A percentile compares a stretch with the other conserved stretches of the same genome.
Evolutionary conservation across 2,113 vertebrate species (phyloP).

Genomic region (Lipophrys pholis): DNA sequence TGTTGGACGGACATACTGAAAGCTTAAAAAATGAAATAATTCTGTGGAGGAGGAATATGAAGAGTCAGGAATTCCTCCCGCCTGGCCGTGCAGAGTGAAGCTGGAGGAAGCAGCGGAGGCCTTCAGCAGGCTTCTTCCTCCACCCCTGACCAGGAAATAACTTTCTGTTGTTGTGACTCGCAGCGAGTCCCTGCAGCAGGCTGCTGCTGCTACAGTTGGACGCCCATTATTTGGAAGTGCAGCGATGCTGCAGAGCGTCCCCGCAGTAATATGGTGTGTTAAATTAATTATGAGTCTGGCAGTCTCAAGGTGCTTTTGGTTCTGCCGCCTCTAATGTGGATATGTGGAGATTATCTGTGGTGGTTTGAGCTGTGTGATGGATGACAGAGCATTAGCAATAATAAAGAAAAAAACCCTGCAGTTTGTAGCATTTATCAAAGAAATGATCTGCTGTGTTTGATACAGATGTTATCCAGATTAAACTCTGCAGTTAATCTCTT

Average conservation of each 20-base stretch:
- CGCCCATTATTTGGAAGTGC: not conserved
- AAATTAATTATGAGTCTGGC: conserved; percentile 55
- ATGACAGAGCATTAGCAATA: not conserved
- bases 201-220: conserved; percentile 16
- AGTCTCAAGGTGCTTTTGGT: conserved; percentile 24
- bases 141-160: conserved; percentile 45
- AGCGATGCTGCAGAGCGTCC: conserved; percentile 24
- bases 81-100: conserved; percentile 22
- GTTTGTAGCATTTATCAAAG: conserved; percentile 1
- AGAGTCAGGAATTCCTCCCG: not conserved
- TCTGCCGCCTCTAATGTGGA: conserved; percentile 41
- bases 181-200: not conserved
- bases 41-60: too few species aligned
- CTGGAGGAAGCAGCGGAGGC: conserved; percentile 36
- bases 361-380: conserved; percentile 40
- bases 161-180: not conserved
- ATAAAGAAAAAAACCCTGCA: conserved; percentile 14
- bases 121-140: conserved; percentile 14
- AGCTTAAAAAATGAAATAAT: too few species aligned
- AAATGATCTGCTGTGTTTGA: conserved; percentile 4
- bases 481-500: not conserved
- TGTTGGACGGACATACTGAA: too few species aligned
- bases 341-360: conserved; percentile 33
- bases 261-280: conserved; percentile 35
- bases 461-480: not conserved